A percentile compares a stretch with the other conserved stretches of the same genome.
phyloP scores from a whole-genome alignment of 1,140 invertebrate species.

The Hyles vespertilio region DNA sequence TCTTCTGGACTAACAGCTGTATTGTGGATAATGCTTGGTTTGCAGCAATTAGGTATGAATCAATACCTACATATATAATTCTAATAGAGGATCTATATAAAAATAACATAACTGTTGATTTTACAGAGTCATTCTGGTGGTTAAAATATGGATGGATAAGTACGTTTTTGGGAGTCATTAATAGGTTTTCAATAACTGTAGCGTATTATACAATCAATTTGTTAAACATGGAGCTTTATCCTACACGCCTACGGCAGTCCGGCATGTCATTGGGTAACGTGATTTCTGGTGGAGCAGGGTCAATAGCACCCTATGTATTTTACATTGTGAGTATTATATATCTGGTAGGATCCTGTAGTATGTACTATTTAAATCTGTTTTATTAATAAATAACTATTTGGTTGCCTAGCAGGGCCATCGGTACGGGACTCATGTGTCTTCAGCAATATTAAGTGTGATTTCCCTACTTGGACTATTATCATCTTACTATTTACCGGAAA shows the following conservation, averaged over 20 bases:
- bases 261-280: constrained; percentile 80
- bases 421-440: constrained; percentile 33
- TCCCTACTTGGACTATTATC: constrained; percentile 26
- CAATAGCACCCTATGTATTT: constrained; percentile 83
- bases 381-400: neutral
- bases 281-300: constrained; percentile 76
- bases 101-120: constrained; percentile 4
- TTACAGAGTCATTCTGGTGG: constrained; percentile 44
- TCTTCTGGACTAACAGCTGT: constrained; percentile 62
- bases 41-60: constrained; percentile 56
- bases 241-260: constrained; percentile 80
- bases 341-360: neutral
- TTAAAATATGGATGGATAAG: constrained; percentile 47
- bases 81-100: neutral
- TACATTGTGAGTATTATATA: constrained; percentile 78
- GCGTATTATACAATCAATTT: constrained; percentile 80
- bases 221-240: constrained; percentile 82
- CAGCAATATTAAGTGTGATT: constrained; percentile 26
- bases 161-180: constrained; percentile 73
- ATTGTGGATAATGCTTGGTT: constrained; percentile 66
- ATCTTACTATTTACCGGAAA: constrained; percentile 43
- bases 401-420: constrained; percentile 39
- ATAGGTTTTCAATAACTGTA: constrained; percentile 79
- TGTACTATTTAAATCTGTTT: neutral
- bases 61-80: neutral